Base-by-base conservation (phyloP, 1,140 invertebrate species). In the Platorchestia sp. region DNA sequence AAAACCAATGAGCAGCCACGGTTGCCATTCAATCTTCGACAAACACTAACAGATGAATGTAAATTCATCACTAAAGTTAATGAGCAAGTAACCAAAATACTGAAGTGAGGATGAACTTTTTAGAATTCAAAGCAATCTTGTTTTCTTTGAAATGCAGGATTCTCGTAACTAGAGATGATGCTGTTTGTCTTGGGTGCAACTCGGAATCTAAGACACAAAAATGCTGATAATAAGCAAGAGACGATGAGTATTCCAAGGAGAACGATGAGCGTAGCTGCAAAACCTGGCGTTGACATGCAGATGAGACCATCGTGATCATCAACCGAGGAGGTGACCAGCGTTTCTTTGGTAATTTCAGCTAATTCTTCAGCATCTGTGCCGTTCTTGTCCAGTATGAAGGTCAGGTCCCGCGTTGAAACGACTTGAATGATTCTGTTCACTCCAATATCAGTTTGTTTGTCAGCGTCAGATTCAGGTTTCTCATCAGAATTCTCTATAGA, bases 241-340 rank as follows among this genome's bases (percentile, higher is more conserved):
- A 98, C 98, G 43, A 99, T 97, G 93, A 99, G 97, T 89, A 99
- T 98, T 90, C 98, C 98, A 47, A 99, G 97, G 6, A 99, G 97
- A 36, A 99, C 97, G 53, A 99, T 98, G 19, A 99, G 97, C 19
- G 98, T 98, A 14, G 98, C 98, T 59, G 98, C 98, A 97, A 99
- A 99, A 0, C 98, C 98, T 36, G 98, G 98, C 1, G 98, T 99
- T 0, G 99, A 99, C 98, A 99, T 99, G 97, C 99, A 99, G 95
- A 99, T 99, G 96, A 99, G 97, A 41, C 98, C 98, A n/a, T 95
- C 89, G 7, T 96, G 95, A 42, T 96, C 96, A 42, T 96, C 90
- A 75, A 75, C 7, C 42, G 89, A 95, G 14, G 96, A 96, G 5
- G 96, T 95, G 41, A 96, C 96, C 19, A 97, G 96, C 36, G 96